Percentiles rank a stretch among this genome's conserved stretches.
These are phyloP conservation scores for Nomada fabriciana DNA, from an alignment of 2,888 invertebrate species.

Conservation along the genomic window DNA sequence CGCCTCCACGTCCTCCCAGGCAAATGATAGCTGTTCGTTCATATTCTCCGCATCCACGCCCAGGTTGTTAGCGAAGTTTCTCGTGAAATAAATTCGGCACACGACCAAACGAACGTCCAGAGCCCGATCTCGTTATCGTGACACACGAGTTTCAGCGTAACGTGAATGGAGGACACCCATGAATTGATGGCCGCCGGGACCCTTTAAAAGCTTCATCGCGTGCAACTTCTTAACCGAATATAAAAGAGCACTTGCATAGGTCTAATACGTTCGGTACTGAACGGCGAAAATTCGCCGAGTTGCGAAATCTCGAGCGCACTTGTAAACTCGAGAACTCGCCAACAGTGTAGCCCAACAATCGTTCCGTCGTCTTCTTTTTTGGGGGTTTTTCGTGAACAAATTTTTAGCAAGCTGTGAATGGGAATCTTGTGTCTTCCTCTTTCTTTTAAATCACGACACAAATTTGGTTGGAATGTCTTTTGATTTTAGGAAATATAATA, in stretches of 20 bases:
- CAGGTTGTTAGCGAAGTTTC: background rate
- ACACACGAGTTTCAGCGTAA: background rate
- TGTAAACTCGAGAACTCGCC: background rate
- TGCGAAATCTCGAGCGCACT: background rate
- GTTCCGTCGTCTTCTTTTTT: background rate
- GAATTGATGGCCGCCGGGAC: background rate
- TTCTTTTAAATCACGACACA: too few species aligned
- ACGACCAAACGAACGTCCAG: too few species aligned
- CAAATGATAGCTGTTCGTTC: background rate
- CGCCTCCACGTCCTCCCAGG: background rate
- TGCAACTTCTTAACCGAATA: background rate
- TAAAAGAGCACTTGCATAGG: slow-evolving; percentile 4
- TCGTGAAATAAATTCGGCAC: background rate
- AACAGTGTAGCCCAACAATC: background rate
- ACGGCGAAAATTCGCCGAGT: slow-evolving; percentile 14
- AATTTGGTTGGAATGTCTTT: too few species aligned
- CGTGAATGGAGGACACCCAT: background rate
- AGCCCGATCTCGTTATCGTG: slow-evolving; percentile 12
- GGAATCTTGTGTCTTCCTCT: too few species aligned
- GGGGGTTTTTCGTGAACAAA: too few species aligned
- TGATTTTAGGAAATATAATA: too few species aligned
- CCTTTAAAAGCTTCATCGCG: slow-evolving; percentile 14
- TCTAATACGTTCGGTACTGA: background rate
- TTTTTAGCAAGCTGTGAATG: too few species aligned
- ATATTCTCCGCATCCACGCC: background rate